phyloP scores from a whole-genome alignment of 2,113 vertebrate genomes.

The Poeciliopsis retropinna region DNA sequence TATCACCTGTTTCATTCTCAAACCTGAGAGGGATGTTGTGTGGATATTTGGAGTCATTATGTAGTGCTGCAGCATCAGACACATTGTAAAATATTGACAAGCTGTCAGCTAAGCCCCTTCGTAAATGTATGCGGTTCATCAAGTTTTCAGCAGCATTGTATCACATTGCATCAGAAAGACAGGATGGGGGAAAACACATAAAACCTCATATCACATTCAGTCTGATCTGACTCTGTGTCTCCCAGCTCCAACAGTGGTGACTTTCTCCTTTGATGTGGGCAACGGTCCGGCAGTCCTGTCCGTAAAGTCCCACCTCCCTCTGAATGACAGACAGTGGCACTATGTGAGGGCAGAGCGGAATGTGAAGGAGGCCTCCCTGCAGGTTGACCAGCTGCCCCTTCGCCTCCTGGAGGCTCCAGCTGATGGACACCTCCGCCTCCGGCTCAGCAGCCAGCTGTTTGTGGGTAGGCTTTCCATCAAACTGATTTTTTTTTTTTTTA shows the following conservation, averaged over 20 bases:
- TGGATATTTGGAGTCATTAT: conserved; percentile 41
- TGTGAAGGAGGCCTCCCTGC: conserved; percentile 90
- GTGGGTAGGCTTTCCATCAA: conserved; percentile 84
- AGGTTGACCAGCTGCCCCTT: conserved; percentile 89
- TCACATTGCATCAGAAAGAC: conserved; percentile 66
- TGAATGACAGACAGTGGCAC: conserved; percentile 98
- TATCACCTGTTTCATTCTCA: conserved; percentile 21
- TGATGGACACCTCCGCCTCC: conserved; percentile 87
- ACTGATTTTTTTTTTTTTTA: not conserved
- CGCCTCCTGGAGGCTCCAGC: conserved; percentile 83
- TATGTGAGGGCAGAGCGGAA: conserved; percentile 89
- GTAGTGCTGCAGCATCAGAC: conserved; percentile 52
- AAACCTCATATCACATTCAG: conserved; percentile 47
- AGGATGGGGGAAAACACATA: conserved; percentile 37
- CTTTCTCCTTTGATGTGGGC: conserved; percentile 92
- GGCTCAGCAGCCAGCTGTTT: conserved; percentile 92
- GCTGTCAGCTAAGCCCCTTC: conserved; percentile 61
- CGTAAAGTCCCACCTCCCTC: conserved; percentile 83
- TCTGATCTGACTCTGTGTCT: conserved; percentile 32
- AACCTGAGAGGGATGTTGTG: conserved; percentile 21
- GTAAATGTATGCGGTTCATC: conserved; percentile 69
- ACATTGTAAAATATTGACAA: conserved; percentile 67
- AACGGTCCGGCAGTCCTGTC: conserved; percentile 86
- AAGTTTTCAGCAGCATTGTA: conserved; percentile 64
- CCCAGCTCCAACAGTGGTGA: conserved; percentile 89